phyloP scores from a whole-genome alignment of 1,140 invertebrate genomes.

The Orius insidiosus region DNA sequence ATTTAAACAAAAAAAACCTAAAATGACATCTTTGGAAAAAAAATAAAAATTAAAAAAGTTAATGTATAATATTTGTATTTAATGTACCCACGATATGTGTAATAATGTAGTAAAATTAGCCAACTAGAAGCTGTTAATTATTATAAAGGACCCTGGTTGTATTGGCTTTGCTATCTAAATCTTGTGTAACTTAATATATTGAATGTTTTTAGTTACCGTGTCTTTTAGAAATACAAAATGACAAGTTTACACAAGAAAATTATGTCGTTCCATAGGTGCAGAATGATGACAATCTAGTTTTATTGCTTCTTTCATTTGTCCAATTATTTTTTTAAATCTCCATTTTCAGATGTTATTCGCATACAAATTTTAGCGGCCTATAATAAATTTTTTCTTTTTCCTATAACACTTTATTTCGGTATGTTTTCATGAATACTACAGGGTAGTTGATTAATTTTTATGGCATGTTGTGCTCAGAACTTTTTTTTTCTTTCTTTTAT shows the following conservation, averaged over 20 bases:
- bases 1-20: too few relatives aligned
- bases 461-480: too few relatives aligned
- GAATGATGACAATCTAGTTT: constrained; percentile 9
- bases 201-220: constrained; percentile 5
- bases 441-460: too few relatives aligned
- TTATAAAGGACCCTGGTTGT: background rate
- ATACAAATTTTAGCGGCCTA: constrained; percentile 6
- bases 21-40: too few relatives aligned
- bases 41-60: too few relatives aligned
- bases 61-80: too few relatives aligned
- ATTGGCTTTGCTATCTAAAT: background rate
- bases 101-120: background rate
- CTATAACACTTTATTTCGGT: background rate
- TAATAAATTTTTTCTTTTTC: constrained; percentile 7
- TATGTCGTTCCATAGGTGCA: background rate
- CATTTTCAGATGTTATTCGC: too few relatives aligned
- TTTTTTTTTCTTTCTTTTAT: too few relatives aligned
- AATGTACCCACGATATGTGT: too few relatives aligned
- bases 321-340: background rate
- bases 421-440: too few relatives aligned
- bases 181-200: constrained; percentile 1
- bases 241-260: background rate
- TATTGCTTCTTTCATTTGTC: constrained; percentile 5
- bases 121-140: background rate
- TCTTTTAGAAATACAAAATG: background rate